Base-by-base conservation (phyloP, 2,888 invertebrate genomes). In the Mylabris sibirica region DNA sequence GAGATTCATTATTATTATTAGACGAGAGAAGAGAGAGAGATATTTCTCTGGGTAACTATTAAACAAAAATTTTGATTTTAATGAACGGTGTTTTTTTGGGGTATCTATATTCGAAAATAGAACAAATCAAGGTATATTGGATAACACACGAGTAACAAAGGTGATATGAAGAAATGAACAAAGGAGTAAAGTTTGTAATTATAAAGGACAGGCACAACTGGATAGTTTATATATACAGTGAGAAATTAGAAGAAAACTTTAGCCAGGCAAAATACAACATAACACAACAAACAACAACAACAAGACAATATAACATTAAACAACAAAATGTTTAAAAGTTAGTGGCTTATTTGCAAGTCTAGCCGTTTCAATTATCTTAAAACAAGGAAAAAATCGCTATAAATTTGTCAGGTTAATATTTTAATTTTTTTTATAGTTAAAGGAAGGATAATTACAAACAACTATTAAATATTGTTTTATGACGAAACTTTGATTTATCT, bases 101-200 rank as follows among this genome's bases (percentile, higher is more conserved):
- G 12, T 14, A 11, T 44, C 44, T 38, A 38, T 12, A 34, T 38
- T 38, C 12, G 12, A 38, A 38, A 14, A 4, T 4, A 17, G n/a
- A 20, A 20, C 9, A 9, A 9, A 20, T 2, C 1, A 6, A 9
- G n/a, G n/a, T n/a, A n/a, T n/a, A n/a, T n/a, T n/a, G n/a, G n/a
- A n/a, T n/a, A n/a, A n/a, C n/a, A n/a, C n/a, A n/a, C n/a, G n/a
- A n/a, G n/a, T n/a, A 9, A 20, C 1, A 4, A 11, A 20, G 49
- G 11, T 22, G 49, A 49, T 49, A 49, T 20, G 17, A 70, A 67
- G 64, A 67, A 66, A 71, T 61, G 68, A 67, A 71, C 68, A 59
- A 60, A 68, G 60, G 64, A 35, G n/a, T n/a, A 69, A 72, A 70
- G 70, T 70, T 70, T 30, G 70, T 72, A 72, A 72, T 72, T 72